Base-by-base conservation (phyloP, 2,888 invertebrate genomes). In the Tipula helvola region DNA sequence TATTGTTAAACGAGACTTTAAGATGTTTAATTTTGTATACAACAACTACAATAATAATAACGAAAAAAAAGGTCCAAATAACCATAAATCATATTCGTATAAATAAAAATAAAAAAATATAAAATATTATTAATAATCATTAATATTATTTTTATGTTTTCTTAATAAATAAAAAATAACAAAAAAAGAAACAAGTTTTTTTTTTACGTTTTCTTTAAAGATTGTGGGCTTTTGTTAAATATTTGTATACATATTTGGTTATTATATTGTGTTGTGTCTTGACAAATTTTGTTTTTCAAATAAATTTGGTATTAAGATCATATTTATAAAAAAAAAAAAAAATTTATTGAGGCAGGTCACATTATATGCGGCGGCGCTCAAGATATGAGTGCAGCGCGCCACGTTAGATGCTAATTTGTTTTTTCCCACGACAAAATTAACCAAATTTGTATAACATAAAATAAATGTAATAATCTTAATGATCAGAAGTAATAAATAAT, bases 111-210 rank as follows among this genome's bases (percentile, higher is more conserved):
- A 71, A 71, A n/a, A 71, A 28, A 71, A 52, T 52, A 52, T 28
- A 71, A 71, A 71, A 71, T n/a, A 28, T 71, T 71, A 28, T 71
- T 71, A 71, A 71, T 71, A 71, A 71, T 71, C 71, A 71, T 71
- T 71, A 71, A 71, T 71, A 71, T 71, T 71, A 71, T 71, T 71
- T 71, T 71, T 71, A 71, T 71, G 71, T 71, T 71, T 71, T 71
- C 71, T 71, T 71, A 71, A 71, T 71, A 71, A 18, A 28, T 71
- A 71, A 71, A 12, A n/a, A 28, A 71, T 10, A 28, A 28, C 28
- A 28, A 28, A 71, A 28, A 71, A 10, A 28, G 28, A 71, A 71
- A 71, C 71, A 28, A 71, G 71, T 71, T 57, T 57, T 52, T 52
- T 18, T 57, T 71, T 28, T 71, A 71, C 71, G 71, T 71, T 28